phyloP scores from a whole-genome alignment of 2,797 vertebrate species.

The Heteromormyrus szaboi region DNA sequence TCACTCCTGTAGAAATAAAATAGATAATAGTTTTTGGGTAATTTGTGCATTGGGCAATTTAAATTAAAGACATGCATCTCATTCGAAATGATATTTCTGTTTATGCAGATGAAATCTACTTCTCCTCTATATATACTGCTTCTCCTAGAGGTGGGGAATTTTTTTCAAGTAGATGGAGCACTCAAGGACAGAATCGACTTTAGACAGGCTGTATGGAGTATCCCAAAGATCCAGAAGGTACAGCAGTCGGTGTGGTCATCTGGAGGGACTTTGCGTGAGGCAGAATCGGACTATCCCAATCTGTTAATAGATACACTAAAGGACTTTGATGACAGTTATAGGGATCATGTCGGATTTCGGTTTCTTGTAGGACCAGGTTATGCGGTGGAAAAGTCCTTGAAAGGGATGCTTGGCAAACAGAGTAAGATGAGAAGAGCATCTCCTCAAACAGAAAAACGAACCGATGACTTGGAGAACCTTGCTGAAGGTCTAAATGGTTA shows the following conservation, averaged over 20 bases:
- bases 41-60: background rate
- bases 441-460: background rate
- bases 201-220: background rate
- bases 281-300: background rate
- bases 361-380: background rate
- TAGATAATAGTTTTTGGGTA: background rate
- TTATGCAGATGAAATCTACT: conserved; percentile 17
- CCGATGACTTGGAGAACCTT: conserved; percentile 16
- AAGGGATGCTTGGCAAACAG: background rate
- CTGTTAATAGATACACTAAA: background rate
- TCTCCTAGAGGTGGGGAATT: conserved; percentile 12
- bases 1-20: background rate
- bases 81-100: background rate
- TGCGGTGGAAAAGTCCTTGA: background rate
- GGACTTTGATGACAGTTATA: background rate
- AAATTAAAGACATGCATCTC: background rate
- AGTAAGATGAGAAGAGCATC: background rate
- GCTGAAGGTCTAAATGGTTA: conserved; percentile 16
- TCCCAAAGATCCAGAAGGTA: background rate
- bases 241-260: background rate
- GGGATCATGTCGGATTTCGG: background rate
- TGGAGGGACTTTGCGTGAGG: background rate
- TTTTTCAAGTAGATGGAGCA: background rate
- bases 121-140: conserved; percentile 14
- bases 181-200: background rate